phyloP scores from a whole-genome alignment of 2,888 invertebrate species.

The Lomographa bimaculata region DNA sequence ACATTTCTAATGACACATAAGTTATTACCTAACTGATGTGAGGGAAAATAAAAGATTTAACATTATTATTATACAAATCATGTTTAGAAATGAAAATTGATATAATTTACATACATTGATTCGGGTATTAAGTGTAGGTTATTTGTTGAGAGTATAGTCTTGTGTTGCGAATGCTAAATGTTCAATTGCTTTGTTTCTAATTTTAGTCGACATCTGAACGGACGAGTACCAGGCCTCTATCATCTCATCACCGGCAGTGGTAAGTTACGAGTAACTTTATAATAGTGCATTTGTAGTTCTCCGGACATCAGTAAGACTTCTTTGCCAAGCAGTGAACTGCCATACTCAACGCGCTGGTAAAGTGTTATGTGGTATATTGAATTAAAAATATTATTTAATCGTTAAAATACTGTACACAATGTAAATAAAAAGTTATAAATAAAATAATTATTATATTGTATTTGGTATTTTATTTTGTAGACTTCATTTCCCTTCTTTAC shows the following conservation, averaged over 20 bases:
- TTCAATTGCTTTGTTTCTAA: slow-evolving; percentile 33
- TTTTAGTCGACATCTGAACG: slow-evolving; percentile 66
- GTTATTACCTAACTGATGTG: too few relatives aligned
- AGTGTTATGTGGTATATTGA: slow-evolving; percentile 41
- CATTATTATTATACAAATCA: too few relatives aligned
- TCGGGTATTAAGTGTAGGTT: too few relatives aligned
- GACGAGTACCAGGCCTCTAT: slow-evolving; percentile 26
- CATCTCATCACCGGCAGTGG: slow-evolving; percentile 46
- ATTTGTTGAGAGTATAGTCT: too few relatives aligned
- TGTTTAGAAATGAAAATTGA: too few relatives aligned
- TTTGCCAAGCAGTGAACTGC: slow-evolving; percentile 11
- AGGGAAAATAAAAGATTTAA: too few relatives aligned
- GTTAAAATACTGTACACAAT: slow-evolving; percentile 40
- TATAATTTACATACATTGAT: too few relatives aligned
- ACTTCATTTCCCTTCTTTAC: not conserved
- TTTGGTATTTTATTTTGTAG: slow-evolving; percentile 53
- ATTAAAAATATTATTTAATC: slow-evolving; percentile 20
- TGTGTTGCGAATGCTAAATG: too few relatives aligned
- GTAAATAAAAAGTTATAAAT: slow-evolving; percentile 48
- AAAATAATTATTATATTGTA: slow-evolving; percentile 45
- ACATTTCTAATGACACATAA: too few relatives aligned
- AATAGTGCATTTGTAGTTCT: slow-evolving; percentile 69
- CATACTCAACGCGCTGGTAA: slow-evolving; percentile 35
- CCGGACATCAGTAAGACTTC: slow-evolving; percentile 17
- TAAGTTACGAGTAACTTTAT: slow-evolving; percentile 71